Conservation (phyloP, 2,888 invertebrate genomes). For the Eupithecia vulgata region DNA sequence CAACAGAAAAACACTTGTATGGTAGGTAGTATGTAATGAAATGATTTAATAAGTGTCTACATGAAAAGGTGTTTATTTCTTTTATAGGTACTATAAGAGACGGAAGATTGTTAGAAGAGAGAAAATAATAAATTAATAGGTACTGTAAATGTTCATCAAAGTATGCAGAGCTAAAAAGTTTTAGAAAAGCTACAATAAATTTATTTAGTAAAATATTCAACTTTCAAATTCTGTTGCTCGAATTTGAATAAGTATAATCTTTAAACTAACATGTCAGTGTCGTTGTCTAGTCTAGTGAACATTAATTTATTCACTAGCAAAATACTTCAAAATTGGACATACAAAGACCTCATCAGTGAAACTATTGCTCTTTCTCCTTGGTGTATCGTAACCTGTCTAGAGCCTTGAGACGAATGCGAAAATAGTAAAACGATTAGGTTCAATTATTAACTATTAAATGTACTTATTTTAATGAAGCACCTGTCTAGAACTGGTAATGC, state of each 20-base stretch:
- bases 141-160: not conserved
- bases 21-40: no score
- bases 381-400: not conserved
- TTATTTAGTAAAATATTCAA: not conserved
- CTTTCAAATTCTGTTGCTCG: not conserved
- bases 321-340: slow-evolving; percentile 3
- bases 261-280: not conserved
- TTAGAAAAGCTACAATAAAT: not conserved
- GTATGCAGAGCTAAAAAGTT: not conserved
- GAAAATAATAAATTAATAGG: not conserved
- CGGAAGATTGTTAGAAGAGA: not conserved
- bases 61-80: not conserved
- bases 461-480: slow-evolving; percentile 20
- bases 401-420: not conserved
- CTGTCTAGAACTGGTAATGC: slow-evolving; percentile 12
- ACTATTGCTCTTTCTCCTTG: not conserved
- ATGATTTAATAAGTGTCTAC: not conserved
- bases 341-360: not conserved
- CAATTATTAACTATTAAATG: slow-evolving; percentile 18
- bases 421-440: slow-evolving; percentile 10
- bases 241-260: not conserved
- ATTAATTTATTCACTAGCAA: not conserved
- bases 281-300: not conserved
- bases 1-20: not conserved
- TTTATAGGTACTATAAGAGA: no score